phyloP scores from a whole-genome alignment of 2,797 vertebrate species.

The Urocyon cinereoargenteus region DNA sequence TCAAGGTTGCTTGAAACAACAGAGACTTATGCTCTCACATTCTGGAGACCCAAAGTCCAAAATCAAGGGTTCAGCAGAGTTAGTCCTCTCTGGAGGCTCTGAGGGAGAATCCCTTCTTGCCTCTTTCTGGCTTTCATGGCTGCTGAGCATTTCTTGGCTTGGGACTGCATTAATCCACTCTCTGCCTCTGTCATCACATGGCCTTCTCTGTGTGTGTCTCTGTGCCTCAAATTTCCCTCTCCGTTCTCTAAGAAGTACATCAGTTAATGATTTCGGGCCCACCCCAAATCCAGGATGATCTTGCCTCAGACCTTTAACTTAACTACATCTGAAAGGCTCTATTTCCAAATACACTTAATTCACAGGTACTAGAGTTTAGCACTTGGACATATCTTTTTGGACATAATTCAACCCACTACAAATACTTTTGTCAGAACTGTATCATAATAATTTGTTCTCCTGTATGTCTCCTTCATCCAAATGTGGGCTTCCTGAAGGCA shows the following conservation, averaged over 20 bases:
- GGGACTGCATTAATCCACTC: background rate
- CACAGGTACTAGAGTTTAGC: background rate
- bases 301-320: background rate
- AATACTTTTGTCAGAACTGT: background rate
- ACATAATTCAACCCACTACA: background rate
- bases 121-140: background rate
- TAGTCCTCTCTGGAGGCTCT: background rate
- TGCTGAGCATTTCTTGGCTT: background rate
- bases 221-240: background rate
- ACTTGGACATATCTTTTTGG: background rate
- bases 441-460: background rate
- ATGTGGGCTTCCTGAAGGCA: background rate
- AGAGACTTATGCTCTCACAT: background rate
- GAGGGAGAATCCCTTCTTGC: background rate
- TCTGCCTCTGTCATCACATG: background rate
- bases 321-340: background rate
- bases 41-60: background rate
- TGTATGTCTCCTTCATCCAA: background rate
- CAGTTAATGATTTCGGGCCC: background rate
- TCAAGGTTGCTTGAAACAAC: background rate
- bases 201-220: background rate
- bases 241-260: background rate
- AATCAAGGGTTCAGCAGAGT: background rate
- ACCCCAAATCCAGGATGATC: background rate
- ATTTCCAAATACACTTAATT: background rate